Percentiles rank a stretch among this genome's conserved stretches.
Evolutionary conservation across 2,888 invertebrate genomes (phyloP).

Genomic region (Limulus polyphemus): DNA sequence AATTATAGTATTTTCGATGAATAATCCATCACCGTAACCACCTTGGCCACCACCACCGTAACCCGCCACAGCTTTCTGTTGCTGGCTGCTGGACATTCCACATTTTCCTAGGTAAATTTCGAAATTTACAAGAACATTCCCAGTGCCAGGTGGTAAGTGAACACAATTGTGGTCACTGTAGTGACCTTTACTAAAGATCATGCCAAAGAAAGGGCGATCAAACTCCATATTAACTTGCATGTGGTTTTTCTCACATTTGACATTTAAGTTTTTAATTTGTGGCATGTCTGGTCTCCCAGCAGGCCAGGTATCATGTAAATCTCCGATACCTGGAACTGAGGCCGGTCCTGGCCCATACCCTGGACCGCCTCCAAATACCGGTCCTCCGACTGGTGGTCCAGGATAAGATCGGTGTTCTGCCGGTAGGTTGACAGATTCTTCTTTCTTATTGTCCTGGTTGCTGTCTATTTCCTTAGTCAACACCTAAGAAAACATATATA

Average conservation of each 20-base stretch:
- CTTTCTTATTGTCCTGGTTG: constrained; percentile 27
- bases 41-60: constrained; percentile 46
- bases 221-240: constrained; percentile 91
- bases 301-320: constrained; percentile 50
- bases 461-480: constrained; percentile 29
- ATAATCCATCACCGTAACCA: constrained; percentile 55
- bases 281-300: constrained; percentile 71
- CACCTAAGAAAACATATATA: constrained; percentile 6
- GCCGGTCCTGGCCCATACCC: constrained; percentile 7
- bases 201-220: constrained; percentile 85
- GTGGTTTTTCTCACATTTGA: constrained; percentile 88
- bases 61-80: constrained; percentile 3
- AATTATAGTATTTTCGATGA: constrained; percentile 87
- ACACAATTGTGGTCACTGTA: constrained; percentile 66
- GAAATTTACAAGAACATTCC: constrained; percentile 79
- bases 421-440: constrained; percentile 24
- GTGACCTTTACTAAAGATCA: constrained; percentile 79
- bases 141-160: constrained; percentile 78
- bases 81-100: constrained; percentile 80
- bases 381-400: not conserved
- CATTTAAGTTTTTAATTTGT: constrained; percentile 67
- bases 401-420: constrained; percentile 26
- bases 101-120: constrained; percentile 87
- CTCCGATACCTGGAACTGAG: constrained; percentile 13
- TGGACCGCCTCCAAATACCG: constrained; percentile 6